phyloP scores from a whole-genome alignment of 2,797 vertebrate species.

The Hyperoplus lanceolatus region DNA sequence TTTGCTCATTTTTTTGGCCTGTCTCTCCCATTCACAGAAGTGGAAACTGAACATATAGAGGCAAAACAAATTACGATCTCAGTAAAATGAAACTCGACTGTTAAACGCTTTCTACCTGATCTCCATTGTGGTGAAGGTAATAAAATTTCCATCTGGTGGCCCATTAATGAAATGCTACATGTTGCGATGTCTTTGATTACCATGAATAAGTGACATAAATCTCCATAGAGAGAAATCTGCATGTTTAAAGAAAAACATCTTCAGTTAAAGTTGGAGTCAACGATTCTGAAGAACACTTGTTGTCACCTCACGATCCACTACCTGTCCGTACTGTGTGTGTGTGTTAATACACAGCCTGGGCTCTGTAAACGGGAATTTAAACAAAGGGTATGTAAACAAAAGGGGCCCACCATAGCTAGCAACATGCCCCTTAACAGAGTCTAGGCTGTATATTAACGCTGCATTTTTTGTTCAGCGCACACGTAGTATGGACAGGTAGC shows the following conservation, averaged over 20 bases:
- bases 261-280: not conserved
- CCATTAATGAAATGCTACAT: constrained; percentile 29
- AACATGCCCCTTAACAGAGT: too few relatives aligned
- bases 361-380: too few relatives aligned
- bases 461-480: too few relatives aligned
- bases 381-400: too few relatives aligned
- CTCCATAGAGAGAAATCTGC: not conserved
- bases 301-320: too few relatives aligned
- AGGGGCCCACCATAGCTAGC: too few relatives aligned
- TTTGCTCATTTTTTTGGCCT: not conserved
- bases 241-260: not conserved
- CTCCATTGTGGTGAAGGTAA: not conserved
- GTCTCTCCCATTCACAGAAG: not conserved
- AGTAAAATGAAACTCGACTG: not conserved
- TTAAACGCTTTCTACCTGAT: not conserved
- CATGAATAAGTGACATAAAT: not conserved
- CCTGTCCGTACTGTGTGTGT: too few relatives aligned
- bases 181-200: not conserved
- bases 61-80: not conserved
- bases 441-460: too few relatives aligned
- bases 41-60: not conserved
- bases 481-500: too few relatives aligned
- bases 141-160: constrained; percentile 22
- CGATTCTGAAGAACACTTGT: too few relatives aligned
- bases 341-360: too few relatives aligned